Base-by-base conservation (phyloP, 64 coral and sea anemone genomes). In the Porites australiensis region DNA sequence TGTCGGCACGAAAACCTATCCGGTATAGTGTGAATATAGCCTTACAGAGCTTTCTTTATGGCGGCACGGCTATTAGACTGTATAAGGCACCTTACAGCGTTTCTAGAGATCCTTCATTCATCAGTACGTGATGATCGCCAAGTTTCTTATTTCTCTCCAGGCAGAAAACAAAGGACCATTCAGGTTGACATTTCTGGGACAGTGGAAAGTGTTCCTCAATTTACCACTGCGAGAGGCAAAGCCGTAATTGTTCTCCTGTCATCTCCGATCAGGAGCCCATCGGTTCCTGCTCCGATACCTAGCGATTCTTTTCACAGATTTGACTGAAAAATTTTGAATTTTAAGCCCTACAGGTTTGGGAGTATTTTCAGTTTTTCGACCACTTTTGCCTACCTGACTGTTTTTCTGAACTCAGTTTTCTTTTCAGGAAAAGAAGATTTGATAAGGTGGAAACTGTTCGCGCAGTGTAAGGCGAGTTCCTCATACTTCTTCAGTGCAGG, bases 341-440 rank as follows among this genome's bases (percentile, higher is more conserved):
- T 63, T 12, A 63, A 63, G 60, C 60, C 60, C 60, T 63, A 63
- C 60, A 63, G 60, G 60, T 63, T 63, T 18, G 60, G 5, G 5
- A 63, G 60, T 63, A 62, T 63, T 63, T 63, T 63, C 60, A 63
- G 60, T 8, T 63, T 63, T 63, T 63, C 6, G 3, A 63, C 60
- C 60, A 63, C 60, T 63, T 63, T 7, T 63, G 60, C 60, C 60
- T 63, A 63, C 60, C 60, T 63, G 3, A 63, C 60, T 63, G 2
- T 63, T 63, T 63, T 63, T 63, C 60, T 63, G 0, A 5, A 63
- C 60, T 63, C 60, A 63, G 60, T 63, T 63, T 63, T 63, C 60
- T 63, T 63, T 63, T 63, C 60, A 63, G 60, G 60, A 63, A 63
- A 63, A 63, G 60, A 63, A 63, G 60, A 63, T 63, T 63, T 63